phyloP scores from a whole-genome alignment of 2,888 invertebrate genomes.

The Erannis defoliaria region DNA sequence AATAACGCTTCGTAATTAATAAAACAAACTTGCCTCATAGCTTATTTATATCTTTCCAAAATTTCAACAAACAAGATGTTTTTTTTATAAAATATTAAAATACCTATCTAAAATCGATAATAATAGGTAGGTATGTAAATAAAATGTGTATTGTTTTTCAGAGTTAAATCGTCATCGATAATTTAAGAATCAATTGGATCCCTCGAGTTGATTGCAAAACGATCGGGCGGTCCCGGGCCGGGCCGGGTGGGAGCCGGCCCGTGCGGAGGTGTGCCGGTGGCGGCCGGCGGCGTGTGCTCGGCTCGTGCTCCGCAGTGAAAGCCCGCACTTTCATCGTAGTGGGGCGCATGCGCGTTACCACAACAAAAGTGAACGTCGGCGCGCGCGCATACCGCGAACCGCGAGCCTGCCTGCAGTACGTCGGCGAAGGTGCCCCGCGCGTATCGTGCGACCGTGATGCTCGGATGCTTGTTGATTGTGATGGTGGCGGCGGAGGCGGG shows the following conservation, averaged over 20 bases:
- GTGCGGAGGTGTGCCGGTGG: background rate
- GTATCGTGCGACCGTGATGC: conserved; percentile 75
- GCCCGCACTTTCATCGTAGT: conserved; percentile 81
- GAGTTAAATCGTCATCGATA: too few species aligned
- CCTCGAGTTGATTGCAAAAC: background rate
- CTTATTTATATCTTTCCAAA: too few species aligned
- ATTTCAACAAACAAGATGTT: too few species aligned
- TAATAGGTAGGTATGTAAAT: too few species aligned
- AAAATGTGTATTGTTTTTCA: too few species aligned
- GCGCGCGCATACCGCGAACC: conserved; percentile 69
- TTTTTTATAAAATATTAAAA: too few species aligned
- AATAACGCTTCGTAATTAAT: too few species aligned
- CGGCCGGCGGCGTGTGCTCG: background rate
- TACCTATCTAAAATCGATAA: too few species aligned
- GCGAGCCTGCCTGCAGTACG: conserved; percentile 68
- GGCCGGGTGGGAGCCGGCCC: background rate
- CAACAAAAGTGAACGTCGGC: conserved; percentile 80
- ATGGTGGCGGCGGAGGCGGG: conserved; percentile 71
- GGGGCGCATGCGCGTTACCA: conserved; percentile 69
- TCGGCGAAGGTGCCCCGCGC: conserved; percentile 68
- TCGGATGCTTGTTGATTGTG: conserved; percentile 78
- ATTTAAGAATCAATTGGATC: too few species aligned
- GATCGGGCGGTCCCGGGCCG: background rate
- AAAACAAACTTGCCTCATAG: too few species aligned
- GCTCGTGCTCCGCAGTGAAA: conserved; percentile 67